phyloP scores from a whole-genome alignment of 2,797 vertebrate species.

The Eospalax fontanierii region DNA sequence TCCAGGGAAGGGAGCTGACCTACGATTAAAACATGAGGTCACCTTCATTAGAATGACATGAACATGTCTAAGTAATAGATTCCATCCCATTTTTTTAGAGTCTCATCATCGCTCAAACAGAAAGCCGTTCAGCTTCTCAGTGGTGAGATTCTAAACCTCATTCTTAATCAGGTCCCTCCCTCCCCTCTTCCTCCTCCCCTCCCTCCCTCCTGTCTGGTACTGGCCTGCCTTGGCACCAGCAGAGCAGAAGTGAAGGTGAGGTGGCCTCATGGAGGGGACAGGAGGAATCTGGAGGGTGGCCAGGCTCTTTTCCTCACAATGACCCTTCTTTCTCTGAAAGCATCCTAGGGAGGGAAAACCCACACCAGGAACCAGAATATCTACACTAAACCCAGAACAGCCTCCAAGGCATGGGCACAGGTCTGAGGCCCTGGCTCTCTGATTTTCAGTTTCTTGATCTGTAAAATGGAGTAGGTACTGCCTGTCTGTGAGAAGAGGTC shows the following conservation, averaged over 20 bases:
- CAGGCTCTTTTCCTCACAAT: background rate
- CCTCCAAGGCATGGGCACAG: background rate
- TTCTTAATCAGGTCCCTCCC: constrained; percentile 60
- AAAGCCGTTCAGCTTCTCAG: constrained; percentile 83
- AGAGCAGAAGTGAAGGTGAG: background rate
- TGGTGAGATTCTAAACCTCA: constrained; percentile 80
- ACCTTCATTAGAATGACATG: constrained; percentile 80
- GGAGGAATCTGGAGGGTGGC: background rate
- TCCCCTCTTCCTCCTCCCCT: background rate
- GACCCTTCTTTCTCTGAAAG: background rate
- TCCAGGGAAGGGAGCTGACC: constrained; percentile 84
- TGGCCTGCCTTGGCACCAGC: background rate
- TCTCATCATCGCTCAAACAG: constrained; percentile 76
- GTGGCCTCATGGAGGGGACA: background rate
- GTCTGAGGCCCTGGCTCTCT: background rate
- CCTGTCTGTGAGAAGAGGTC: background rate
- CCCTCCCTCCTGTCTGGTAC: background rate
- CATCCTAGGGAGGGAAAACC: background rate
- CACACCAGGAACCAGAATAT: background rate
- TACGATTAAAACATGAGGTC: constrained; percentile 87
- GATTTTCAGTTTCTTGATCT: background rate
- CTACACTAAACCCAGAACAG: background rate
- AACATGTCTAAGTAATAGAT: constrained; percentile 85
- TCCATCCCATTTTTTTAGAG: constrained; percentile 79
- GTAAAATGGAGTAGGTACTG: background rate